A percentile compares a stretch with the other conserved stretches of the same genome.
These are phyloP conservation scores for Hyles vespertilio DNA, from an alignment of 1,140 invertebrate species.

Conservation along the genomic window DNA sequence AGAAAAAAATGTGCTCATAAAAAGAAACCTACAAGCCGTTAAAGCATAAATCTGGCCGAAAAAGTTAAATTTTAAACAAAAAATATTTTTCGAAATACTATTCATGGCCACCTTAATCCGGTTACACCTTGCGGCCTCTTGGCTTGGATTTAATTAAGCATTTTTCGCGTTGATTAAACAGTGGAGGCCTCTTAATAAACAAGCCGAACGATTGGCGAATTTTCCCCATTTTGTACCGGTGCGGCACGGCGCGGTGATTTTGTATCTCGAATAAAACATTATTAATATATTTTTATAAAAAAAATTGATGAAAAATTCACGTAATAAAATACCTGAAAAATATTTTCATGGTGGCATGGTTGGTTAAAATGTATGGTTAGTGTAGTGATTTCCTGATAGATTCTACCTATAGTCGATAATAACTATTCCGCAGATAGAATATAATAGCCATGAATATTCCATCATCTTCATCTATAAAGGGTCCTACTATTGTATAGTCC, in stretches of 20 bases:
- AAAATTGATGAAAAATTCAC: too few relatives aligned
- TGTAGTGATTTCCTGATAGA: too few relatives aligned
- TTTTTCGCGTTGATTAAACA: conserved; percentile 33
- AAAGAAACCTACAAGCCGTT: too few relatives aligned
- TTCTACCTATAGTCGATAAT: too few relatives aligned
- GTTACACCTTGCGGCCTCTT: conserved; percentile 23
- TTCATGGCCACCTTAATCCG: conserved; percentile 7
- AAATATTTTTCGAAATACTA: not conserved
- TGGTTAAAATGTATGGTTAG: too few relatives aligned
- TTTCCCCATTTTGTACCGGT: not conserved
- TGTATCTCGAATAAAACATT: not conserved
- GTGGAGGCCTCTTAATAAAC: conserved; percentile 22
- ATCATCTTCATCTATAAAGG: not conserved
- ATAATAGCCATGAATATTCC: not conserved
- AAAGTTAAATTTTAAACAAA: not conserved
- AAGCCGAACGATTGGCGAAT: conserved; percentile 9
- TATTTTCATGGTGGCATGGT: too few relatives aligned
- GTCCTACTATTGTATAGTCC: too few relatives aligned
- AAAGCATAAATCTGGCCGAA: not conserved
- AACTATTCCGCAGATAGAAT: not conserved
- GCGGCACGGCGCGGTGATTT: not conserved
- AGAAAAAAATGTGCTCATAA: too few relatives aligned
- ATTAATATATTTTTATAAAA: not conserved
- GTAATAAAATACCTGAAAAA: too few relatives aligned
- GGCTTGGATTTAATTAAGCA: conserved; percentile 30